Evolutionary conservation across 2,797 vertebrate species (phyloP).

Genomic region (Leptodactylus fallax): DNA sequence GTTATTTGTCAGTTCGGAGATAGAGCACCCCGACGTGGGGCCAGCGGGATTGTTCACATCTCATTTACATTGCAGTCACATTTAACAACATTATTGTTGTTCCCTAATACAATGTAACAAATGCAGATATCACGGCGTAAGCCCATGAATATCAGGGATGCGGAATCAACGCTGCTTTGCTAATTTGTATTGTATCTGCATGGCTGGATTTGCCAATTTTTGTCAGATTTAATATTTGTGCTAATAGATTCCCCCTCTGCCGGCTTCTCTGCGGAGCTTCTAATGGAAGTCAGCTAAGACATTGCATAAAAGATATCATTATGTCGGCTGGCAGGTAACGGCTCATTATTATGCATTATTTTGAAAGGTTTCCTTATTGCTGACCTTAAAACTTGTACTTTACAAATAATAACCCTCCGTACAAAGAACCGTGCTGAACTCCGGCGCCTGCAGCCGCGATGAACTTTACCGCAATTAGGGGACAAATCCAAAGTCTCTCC

Average conservation of each 20-base stretch:
- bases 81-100: slow-evolving; percentile 2
- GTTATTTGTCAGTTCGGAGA: neutral
- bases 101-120: slow-evolving; percentile 33
- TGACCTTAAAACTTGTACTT: slow-evolving; percentile 58
- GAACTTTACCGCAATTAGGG: slow-evolving; percentile 41
- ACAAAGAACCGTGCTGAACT: slow-evolving; percentile 18
- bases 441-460: neutral
- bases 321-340: slow-evolving; percentile 58
- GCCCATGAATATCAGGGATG: neutral
- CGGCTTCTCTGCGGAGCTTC: slow-evolving; percentile 21
- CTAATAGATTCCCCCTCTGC: slow-evolving; percentile 59
- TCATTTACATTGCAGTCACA: neutral
- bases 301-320: slow-evolving; percentile 61
- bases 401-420: slow-evolving; percentile 48
- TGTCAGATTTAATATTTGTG: slow-evolving; percentile 60
- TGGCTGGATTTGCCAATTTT: slow-evolving; percentile 54
- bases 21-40: too few species aligned
- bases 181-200: slow-evolving; percentile 55
- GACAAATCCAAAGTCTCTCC: slow-evolving; percentile 18
- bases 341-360: slow-evolving; percentile 61
- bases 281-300: slow-evolving; percentile 45
- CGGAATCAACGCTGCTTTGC: neutral
- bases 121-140: slow-evolving; percentile 14
- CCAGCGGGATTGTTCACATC: neutral
- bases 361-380: slow-evolving; percentile 51